These are phyloP conservation scores for Alectoris magna DNA, from an alignment of 2,797 vertebrate genomes.

Conservation along the genomic window DNA sequence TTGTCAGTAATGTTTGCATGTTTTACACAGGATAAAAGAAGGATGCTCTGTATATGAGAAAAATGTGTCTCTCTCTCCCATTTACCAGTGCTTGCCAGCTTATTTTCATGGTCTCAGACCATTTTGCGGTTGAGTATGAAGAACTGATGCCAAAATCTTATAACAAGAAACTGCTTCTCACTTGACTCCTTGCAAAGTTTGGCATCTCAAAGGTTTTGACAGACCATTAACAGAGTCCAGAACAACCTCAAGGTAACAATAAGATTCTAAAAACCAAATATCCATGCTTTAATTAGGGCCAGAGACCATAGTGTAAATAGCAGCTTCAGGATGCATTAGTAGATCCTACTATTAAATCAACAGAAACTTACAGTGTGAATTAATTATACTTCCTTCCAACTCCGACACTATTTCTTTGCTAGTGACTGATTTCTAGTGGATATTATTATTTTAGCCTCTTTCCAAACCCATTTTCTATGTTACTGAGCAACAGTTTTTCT, in stretches of 20 bases:
- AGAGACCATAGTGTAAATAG: neutral
- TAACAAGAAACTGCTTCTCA: slow-evolving; percentile 26
- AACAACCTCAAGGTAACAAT: slow-evolving; percentile 38
- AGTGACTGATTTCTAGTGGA: neutral
- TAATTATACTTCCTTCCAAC: neutral
- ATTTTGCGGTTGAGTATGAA: slow-evolving; percentile 25
- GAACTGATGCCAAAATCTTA: slow-evolving; percentile 39
- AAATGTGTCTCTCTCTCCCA: neutral
- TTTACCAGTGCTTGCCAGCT: slow-evolving; percentile 8
- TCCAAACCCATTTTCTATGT: neutral
- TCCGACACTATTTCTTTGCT: neutral
- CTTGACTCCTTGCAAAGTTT: slow-evolving; percentile 12
- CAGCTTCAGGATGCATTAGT: neutral
- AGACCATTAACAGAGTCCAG: slow-evolving; percentile 34
- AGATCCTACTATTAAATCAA: slow-evolving; percentile 2
- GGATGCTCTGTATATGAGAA: neutral
- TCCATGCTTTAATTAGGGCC: slow-evolving; percentile 15
- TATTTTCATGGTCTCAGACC: slow-evolving; percentile 42
- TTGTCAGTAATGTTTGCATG: neutral
- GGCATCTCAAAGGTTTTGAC: slow-evolving; percentile 6
- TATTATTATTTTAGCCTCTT: neutral
- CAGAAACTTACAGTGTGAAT: neutral
- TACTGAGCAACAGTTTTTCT: neutral
- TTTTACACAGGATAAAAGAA: neutral
- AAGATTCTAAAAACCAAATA: slow-evolving; percentile 15